Conservation (phyloP, 2,888 invertebrate species). For the Priocnemis perturbator region DNA sequence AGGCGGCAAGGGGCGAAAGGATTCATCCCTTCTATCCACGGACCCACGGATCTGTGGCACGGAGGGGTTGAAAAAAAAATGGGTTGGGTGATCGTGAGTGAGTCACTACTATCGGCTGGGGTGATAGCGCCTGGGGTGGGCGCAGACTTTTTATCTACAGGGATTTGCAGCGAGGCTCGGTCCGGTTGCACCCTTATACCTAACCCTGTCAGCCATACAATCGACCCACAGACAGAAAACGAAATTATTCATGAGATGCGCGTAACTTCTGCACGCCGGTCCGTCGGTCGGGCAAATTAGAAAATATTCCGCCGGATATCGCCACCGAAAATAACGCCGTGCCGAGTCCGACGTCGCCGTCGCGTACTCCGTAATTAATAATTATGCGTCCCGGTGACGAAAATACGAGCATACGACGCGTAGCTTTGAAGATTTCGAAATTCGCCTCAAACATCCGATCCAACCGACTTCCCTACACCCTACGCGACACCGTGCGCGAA, state of each 20-base stretch:
- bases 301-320: slow-evolving; percentile 30
- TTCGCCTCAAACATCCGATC: too few relatives aligned
- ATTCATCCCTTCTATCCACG: slow-evolving; percentile 49
- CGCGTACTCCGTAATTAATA: too few relatives aligned
- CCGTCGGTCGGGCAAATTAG: slow-evolving; percentile 35
- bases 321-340: neutral
- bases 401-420: too few relatives aligned
- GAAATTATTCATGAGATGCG: slow-evolving; percentile 71
- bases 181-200: slow-evolving; percentile 68
- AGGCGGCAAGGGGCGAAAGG: slow-evolving; percentile 60
- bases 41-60: slow-evolving; percentile 56
- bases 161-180: slow-evolving; percentile 69
- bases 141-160: slow-evolving; percentile 70
- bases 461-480: too few relatives aligned
- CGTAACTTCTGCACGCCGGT: slow-evolving; percentile 54
- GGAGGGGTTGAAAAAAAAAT: slow-evolving; percentile 65
- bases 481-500: too few relatives aligned
- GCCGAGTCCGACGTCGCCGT: too few relatives aligned
- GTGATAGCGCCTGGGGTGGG: slow-evolving; percentile 62
- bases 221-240: slow-evolving; percentile 17
- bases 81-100: slow-evolving; percentile 72
- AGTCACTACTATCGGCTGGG: slow-evolving; percentile 69
- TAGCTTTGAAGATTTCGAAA: too few relatives aligned
- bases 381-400: too few relatives aligned
- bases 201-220: slow-evolving; percentile 43